Percentiles rank a stretch among this genome's conserved stretches.
Conservation (phyloP, 92 coral and sea anemone genomes). For the Plumapathes pennacea region DNA sequence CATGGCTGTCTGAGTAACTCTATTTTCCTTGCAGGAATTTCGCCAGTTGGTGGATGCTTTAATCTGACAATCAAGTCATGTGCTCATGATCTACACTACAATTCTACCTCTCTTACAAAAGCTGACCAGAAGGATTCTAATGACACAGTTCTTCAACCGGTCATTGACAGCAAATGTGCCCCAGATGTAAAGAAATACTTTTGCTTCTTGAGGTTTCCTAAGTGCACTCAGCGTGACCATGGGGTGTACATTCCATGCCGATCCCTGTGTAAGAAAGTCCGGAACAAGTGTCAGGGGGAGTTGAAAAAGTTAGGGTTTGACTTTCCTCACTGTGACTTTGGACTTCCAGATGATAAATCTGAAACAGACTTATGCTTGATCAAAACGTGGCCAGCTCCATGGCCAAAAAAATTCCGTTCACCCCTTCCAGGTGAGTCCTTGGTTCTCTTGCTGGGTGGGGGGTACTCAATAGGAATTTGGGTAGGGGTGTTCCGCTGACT, state of each 20-base stretch:
- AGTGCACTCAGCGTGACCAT: slow-evolving; percentile 11
- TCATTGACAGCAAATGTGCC: slow-evolving; percentile 47
- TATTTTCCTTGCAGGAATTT: not conserved
- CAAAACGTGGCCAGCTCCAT: slow-evolving; percentile 59
- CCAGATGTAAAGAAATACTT: slow-evolving; percentile 40
- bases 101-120: slow-evolving; percentile 26
- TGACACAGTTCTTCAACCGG: slow-evolving; percentile 6
- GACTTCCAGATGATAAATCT: slow-evolving; percentile 23
- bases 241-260: slow-evolving; percentile 41
- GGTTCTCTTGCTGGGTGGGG: no score
- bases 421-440: slow-evolving; percentile 23
- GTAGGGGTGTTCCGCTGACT: no score
- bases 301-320: slow-evolving; percentile 4
- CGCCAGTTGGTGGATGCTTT: slow-evolving; percentile 20
- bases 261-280: slow-evolving; percentile 41
- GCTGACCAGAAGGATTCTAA: slow-evolving; percentile 11
- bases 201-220: slow-evolving; percentile 61
- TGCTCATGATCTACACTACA: slow-evolving; percentile 51
- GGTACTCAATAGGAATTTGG: no score
- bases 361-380: slow-evolving; percentile 38
- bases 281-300: slow-evolving; percentile 26
- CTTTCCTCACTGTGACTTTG: slow-evolving; percentile 35
- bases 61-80: slow-evolving; percentile 26
- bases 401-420: slow-evolving; percentile 35
- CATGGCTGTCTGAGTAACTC: no score